phyloP scores from a whole-genome alignment of 2,113 vertebrate genomes.

The Nyctereutes procyonoides region DNA sequence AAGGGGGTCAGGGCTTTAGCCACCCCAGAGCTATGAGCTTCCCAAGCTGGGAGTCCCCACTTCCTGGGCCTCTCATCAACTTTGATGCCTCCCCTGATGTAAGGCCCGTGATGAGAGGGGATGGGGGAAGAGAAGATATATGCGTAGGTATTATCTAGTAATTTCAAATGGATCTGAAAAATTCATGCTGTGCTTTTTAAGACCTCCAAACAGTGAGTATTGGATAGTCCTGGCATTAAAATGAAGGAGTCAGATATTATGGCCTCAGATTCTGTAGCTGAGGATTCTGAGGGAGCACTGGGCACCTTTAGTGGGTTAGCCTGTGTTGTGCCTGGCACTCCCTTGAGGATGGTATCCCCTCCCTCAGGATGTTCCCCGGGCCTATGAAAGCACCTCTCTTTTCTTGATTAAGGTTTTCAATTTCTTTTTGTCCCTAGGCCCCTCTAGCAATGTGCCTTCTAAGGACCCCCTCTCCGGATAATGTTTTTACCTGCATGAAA shows the following conservation, averaged over 20 bases:
- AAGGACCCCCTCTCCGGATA: background rate
- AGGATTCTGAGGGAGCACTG: background rate
- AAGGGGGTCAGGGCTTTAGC: background rate
- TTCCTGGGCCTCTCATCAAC: background rate
- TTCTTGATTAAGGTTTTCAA: background rate
- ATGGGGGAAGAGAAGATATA: background rate
- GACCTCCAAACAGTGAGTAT: background rate
- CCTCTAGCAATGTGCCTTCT: background rate
- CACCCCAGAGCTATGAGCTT: background rate
- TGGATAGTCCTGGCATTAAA: background rate
- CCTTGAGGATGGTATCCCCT: rapidly evolving
- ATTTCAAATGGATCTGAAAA: background rate
- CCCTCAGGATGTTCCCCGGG: no score
- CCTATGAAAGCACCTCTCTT: background rate
- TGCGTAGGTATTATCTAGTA: background rate
- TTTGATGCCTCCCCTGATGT: background rate
- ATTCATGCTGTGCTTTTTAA: background rate
- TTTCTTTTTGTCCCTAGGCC: background rate
- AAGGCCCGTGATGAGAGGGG: background rate
- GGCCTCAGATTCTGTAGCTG: background rate
- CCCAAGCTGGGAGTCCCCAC: background rate
- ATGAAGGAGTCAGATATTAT: background rate
- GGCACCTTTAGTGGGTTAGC: background rate
- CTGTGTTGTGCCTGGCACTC: rapidly evolving
- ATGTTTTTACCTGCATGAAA: background rate